Percentiles rank a stretch among this genome's conserved stretches.
These are phyloP conservation scores for Siderastrea radians DNA, from an alignment of 92 coral and sea anemone species.

Conservation along the genomic window DNA sequence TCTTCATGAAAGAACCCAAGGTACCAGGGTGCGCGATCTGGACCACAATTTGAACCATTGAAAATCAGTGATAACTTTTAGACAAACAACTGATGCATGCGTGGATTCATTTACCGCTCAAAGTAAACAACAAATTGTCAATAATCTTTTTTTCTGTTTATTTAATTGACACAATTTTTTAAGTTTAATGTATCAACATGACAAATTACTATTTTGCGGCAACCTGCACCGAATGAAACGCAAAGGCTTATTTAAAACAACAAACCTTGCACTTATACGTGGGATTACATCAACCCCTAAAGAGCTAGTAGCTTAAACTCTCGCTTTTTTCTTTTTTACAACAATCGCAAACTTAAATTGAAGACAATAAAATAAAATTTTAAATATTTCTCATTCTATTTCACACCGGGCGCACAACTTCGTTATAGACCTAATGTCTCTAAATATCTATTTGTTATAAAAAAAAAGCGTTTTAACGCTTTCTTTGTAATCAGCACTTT, in stretches of 20 bases:
- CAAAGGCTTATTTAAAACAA: constrained; percentile 23
- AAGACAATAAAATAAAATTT: constrained; percentile 28
- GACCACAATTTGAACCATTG: neutral
- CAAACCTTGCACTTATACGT: constrained; percentile 24
- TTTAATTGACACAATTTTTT: constrained; percentile 9
- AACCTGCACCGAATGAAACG: constrained; percentile 31
- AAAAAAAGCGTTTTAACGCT: constrained; percentile 30
- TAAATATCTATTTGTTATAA: neutral
- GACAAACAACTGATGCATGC: no score
- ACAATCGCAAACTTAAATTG: neutral
- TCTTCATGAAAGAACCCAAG: no score
- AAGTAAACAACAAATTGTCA: neutral
- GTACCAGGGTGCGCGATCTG: no score
- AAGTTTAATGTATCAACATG: constrained; percentile 12
- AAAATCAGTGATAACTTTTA: neutral
- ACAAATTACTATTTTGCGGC: constrained; percentile 22
- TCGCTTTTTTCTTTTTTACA: neutral
- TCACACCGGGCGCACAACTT: neutral
- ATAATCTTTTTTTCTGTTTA: neutral
- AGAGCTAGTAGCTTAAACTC: neutral
- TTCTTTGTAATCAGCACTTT: neutral
- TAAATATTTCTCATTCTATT: constrained; percentile 40
- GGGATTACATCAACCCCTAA: constrained; percentile 15
- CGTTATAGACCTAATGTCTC: constrained; percentile 14
- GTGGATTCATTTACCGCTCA: neutral